phyloP scores from a whole-genome alignment of 2,797 vertebrate genomes.

The Pygocentrus nattereri region DNA sequence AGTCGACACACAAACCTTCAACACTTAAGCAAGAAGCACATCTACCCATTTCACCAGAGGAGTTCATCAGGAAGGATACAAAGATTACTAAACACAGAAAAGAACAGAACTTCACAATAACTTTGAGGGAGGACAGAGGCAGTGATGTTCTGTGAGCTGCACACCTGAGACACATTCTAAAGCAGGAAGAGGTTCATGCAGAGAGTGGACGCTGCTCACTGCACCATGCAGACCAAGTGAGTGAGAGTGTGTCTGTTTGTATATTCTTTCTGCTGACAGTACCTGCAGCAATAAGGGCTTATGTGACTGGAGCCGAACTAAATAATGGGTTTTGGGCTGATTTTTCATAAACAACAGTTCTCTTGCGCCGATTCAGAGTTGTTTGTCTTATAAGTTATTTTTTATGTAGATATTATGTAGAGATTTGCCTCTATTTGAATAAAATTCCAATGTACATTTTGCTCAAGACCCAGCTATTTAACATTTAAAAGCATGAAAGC shows the following conservation, averaged over 20 bases:
- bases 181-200: slow-evolving; percentile 49
- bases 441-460: too few relatives aligned
- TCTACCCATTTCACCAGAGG: not conserved
- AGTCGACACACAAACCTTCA: not conserved
- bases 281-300: not conserved
- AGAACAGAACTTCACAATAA: not conserved
- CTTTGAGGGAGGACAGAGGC: not conserved
- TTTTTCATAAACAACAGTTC: too few relatives aligned
- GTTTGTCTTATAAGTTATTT: too few relatives aligned
- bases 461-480: too few relatives aligned
- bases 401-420: too few relatives aligned
- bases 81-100: slow-evolving; percentile 1
- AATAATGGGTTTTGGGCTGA: too few relatives aligned
- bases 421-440: too few relatives aligned
- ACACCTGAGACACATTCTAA: slow-evolving; percentile 30
- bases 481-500: too few relatives aligned
- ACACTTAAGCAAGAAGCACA: not conserved
- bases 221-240: slow-evolving; percentile 18
- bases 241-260: not conserved
- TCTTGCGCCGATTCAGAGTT: too few relatives aligned
- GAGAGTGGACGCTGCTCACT: slow-evolving; percentile 1
- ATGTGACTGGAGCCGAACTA: too few relatives aligned
- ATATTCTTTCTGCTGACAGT: not conserved
- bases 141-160: slow-evolving; percentile 23
- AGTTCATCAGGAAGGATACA: not conserved